phyloP scores from a whole-genome alignment of 2,888 invertebrate genomes.

The Acanthopleura granulata region DNA sequence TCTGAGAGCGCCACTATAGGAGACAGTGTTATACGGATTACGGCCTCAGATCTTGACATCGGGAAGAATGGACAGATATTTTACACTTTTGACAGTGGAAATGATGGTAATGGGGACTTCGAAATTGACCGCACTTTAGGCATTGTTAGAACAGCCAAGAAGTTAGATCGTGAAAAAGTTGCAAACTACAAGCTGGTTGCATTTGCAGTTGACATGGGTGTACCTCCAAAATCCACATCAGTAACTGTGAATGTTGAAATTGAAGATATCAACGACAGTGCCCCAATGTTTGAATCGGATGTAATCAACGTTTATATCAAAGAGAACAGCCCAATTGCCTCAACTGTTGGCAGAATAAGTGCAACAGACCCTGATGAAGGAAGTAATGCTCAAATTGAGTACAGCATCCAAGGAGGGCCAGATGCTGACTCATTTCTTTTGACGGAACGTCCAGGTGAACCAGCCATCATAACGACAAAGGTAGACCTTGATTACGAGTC shows the following conservation, averaged over 20 bases:
- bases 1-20: conserved; percentile 94
- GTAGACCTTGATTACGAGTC: conserved; percentile 96
- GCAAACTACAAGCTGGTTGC: conserved; percentile 88
- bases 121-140: conserved; percentile 93
- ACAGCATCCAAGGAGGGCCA: conserved; percentile 87
- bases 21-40: conserved; percentile 90
- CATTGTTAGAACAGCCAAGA: conserved; percentile 88
- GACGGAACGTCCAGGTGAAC: conserved; percentile 75
- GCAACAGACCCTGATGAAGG: conserved; percentile 95
- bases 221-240: conserved; percentile 73
- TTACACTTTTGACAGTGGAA: conserved; percentile 73
- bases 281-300: conserved; percentile 89
- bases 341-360: conserved; percentile 89
- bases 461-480: conserved; percentile 88
- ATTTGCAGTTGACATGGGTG: conserved; percentile 90
- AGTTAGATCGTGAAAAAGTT: conserved; percentile 90
- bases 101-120: conserved; percentile 87
- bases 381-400: conserved; percentile 91
- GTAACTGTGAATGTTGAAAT: conserved; percentile 90
- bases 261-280: conserved; percentile 96
- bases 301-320: conserved; percentile 89
- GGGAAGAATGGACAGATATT: conserved; percentile 89
- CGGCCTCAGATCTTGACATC: conserved; percentile 90
- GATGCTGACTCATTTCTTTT: conserved; percentile 89
- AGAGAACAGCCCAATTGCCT: conserved; percentile 97